Percentiles rank a stretch among this genome's conserved stretches.
Evolutionary conservation across 2,113 vertebrate species (phyloP).

Genomic region (Upupa epops): DNA sequence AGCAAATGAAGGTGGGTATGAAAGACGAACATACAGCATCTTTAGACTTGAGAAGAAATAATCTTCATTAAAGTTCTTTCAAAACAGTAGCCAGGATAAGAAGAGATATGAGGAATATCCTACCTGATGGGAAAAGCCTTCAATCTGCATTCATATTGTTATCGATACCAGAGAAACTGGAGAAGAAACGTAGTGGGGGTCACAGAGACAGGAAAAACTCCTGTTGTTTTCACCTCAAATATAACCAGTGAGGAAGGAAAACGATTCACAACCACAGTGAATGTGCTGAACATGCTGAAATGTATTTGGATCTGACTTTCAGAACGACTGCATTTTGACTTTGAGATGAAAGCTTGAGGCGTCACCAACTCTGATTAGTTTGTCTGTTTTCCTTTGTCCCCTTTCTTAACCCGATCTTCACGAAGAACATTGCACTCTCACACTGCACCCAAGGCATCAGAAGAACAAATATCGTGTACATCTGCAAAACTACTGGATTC

Average conservation of each 20-base stretch:
- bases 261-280: not conserved
- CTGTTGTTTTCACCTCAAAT: not conserved
- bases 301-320: not conserved
- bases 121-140: not conserved
- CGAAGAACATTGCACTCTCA: not conserved
- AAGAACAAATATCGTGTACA: not conserved
- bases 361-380: not conserved
- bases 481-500: not conserved
- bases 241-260: not conserved
- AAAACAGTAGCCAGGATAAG: not conserved
- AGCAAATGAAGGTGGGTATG: not conserved
- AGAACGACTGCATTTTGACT: not conserved
- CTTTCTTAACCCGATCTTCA: not conserved
- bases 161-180: not conserved
- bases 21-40: not conserved
- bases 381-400: not conserved
- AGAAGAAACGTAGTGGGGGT: not conserved
- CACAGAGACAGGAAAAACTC: not conserved
- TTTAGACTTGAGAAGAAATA: not conserved
- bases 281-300: not conserved
- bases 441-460: not conserved
- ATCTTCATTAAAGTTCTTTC: not conserved
- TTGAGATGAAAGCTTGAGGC: not conserved
- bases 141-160: not conserved
- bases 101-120: not conserved